Evolutionary conservation across 2,797 vertebrate species (phyloP).

Genomic region (Microctenopoma stevenorrisi): DNA sequence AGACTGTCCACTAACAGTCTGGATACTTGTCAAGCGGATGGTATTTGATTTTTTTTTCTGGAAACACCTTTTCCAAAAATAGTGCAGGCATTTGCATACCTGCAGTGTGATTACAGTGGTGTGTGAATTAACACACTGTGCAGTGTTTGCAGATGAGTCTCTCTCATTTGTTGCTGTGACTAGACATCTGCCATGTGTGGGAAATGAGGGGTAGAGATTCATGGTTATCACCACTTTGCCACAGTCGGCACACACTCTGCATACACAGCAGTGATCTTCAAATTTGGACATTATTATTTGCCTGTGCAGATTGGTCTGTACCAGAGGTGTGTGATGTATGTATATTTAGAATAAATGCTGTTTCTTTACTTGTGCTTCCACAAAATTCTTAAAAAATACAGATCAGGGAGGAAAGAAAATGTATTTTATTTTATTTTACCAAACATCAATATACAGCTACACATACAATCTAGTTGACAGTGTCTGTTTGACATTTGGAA

Average conservation of each 20-base stretch:
- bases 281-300: neutral
- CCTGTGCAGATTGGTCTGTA: conserved; percentile 4
- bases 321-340: neutral
- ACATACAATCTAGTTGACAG: conserved; percentile 69
- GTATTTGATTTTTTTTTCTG: conserved; percentile 16
- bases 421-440: conserved; percentile 51
- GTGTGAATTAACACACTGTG: conserved; percentile 66
- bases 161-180: conserved; percentile 41
- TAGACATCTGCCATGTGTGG: conserved; percentile 39
- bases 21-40: conserved; percentile 36
- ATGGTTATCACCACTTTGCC: conserved; percentile 19
- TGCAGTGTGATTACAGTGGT: conserved; percentile 57
- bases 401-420: conserved; percentile 45
- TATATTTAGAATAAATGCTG: neutral
- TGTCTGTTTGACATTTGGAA: conserved; percentile 68
- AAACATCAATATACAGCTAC: conserved; percentile 80
- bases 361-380: neutral
- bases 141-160: conserved; percentile 62
- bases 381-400: conserved; percentile 19
- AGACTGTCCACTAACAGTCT: conserved; percentile 12
- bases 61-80: conserved; percentile 71
- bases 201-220: conserved; percentile 31
- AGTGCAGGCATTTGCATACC: conserved; percentile 70
- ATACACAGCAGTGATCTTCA: neutral
- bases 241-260: neutral